Evolutionary conservation across 1,140 invertebrate genomes (phyloP).

Genomic region (Pseudoatta argentina): DNA sequence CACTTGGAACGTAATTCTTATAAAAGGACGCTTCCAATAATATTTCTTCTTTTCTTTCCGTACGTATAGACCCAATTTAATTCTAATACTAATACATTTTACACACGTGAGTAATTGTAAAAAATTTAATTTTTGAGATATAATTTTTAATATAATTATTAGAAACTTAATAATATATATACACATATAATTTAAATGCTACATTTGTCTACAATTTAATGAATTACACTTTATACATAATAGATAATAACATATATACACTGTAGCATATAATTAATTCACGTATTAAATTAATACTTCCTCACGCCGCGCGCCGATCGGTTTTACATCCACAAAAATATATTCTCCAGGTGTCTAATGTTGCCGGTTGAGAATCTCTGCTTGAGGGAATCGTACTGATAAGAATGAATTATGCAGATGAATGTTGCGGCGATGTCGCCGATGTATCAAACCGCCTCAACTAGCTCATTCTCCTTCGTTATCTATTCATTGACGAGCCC

Average conservation of each 20-base stretch:
- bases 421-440: conserved; percentile 85
- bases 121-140: background rate
- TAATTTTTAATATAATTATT: background rate
- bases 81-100: background rate
- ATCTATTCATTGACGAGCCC: conserved; percentile 84
- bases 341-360: conserved; percentile 12
- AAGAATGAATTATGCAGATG: conserved; percentile 85
- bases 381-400: conserved; percentile 82
- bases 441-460: conserved; percentile 85
- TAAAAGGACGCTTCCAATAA: background rate
- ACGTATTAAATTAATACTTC: background rate
- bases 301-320: background rate
- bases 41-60: background rate
- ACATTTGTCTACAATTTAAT: background rate
- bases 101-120: background rate
- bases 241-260: background rate
- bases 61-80: background rate
- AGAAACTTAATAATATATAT: background rate
- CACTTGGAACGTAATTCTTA: background rate
- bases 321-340: background rate
- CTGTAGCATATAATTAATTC: background rate
- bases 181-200: background rate
- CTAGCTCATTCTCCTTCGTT: conserved; percentile 85
- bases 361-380: conserved; percentile 80
- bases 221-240: background rate